Conservation (phyloP, 2,888 invertebrate genomes). For the Diaperis boleti region DNA sequence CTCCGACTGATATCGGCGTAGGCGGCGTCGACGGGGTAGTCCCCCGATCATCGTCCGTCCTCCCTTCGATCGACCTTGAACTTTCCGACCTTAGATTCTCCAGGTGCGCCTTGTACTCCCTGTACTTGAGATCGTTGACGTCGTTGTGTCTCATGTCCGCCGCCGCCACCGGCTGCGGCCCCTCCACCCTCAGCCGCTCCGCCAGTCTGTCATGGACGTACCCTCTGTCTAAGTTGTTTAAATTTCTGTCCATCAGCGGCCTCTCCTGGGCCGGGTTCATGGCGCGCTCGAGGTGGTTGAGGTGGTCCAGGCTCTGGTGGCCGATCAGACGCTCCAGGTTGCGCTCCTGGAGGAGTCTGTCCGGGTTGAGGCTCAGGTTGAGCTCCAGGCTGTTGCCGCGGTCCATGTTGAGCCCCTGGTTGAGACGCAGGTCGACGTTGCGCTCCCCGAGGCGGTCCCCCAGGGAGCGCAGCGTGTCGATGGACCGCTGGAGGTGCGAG, state of each 20-base stretch:
- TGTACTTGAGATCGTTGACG: constrained; percentile 63
- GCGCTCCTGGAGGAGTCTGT: constrained; percentile 58
- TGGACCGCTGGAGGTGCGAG: constrained; percentile 64
- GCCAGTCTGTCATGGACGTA: constrained; percentile 35
- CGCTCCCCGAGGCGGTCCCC: constrained; percentile 65
- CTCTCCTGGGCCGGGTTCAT: constrained; percentile 25
- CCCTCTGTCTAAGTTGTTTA: constrained; percentile 48
- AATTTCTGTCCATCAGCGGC: constrained; percentile 58
- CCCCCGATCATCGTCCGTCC: constrained; percentile 60
- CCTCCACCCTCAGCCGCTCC: constrained; percentile 43
- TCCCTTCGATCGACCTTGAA: constrained; percentile 58
- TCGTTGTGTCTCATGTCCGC: constrained; percentile 53
- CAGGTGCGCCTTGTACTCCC: constrained; percentile 65
- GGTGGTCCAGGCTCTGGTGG: constrained; percentile 57
- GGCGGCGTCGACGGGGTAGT: constrained; percentile 66
- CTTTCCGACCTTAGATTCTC: constrained; percentile 62
- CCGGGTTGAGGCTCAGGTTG: constrained; percentile 61
- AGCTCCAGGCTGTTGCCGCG: constrained; percentile 59
- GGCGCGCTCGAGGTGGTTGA: constrained; percentile 59
- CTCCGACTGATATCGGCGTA: constrained; percentile 66
- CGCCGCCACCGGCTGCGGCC: constrained; percentile 9
- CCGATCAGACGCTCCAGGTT: constrained; percentile 60
- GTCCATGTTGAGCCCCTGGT: constrained; percentile 54
- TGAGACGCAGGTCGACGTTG: constrained; percentile 63
- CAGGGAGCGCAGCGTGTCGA: constrained; percentile 64